Conservation (phyloP, 2,797 vertebrate genomes). For the Karalla daura region DNA sequence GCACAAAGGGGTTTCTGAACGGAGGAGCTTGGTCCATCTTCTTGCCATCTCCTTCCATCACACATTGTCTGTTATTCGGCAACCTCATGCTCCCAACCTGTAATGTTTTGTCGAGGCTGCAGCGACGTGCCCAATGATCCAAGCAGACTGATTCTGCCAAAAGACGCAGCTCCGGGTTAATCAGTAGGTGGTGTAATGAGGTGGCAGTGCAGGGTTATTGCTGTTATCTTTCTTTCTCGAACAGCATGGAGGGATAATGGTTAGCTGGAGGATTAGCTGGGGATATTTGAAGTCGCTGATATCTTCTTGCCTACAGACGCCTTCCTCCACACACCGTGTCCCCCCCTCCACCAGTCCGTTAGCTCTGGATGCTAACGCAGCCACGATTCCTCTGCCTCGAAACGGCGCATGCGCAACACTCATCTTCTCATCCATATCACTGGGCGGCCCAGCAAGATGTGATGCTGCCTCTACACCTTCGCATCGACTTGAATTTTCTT, state of each 20-base stretch:
- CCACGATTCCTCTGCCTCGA: constrained; percentile 36
- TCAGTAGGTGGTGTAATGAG: constrained; percentile 72
- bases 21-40: constrained; percentile 88
- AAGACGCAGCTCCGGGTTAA: constrained; percentile 48
- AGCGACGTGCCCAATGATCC: neutral
- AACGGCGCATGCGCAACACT: constrained; percentile 67
- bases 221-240: constrained; percentile 68
- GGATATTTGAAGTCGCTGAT: constrained; percentile 72
- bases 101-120: constrained; percentile 13
- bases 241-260: constrained; percentile 75
- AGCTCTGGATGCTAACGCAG: constrained; percentile 71
- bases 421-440: neutral
- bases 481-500: too few species aligned
- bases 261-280: constrained; percentile 75
- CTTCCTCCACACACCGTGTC: constrained; percentile 56
- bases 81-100: constrained; percentile 85
- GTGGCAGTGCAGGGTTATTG: constrained; percentile 67
- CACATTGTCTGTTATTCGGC: constrained; percentile 77
- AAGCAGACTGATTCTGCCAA: constrained; percentile 25
- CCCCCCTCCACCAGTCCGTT: constrained; percentile 37
- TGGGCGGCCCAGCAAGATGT: neutral
- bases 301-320: constrained; percentile 52
- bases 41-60: constrained; percentile 81
- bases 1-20: constrained; percentile 93
- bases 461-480: constrained; percentile 31